Percentiles rank a stretch among this genome's conserved stretches.
phyloP scores from a whole-genome alignment of 2,888 invertebrate species.

The Himalopsyche kuldschensis region DNA sequence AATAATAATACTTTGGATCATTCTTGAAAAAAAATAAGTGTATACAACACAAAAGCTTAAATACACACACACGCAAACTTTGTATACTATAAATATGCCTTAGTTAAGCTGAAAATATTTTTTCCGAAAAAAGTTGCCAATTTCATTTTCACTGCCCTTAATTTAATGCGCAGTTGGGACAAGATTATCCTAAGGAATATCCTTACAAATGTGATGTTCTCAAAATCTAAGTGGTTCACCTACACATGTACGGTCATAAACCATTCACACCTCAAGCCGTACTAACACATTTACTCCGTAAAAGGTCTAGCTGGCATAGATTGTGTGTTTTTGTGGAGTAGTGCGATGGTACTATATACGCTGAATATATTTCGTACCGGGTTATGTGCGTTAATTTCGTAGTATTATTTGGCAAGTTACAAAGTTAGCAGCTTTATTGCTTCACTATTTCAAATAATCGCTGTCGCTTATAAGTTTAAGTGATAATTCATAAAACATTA shows the following conservation, averaged over 20 bases:
- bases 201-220: background rate
- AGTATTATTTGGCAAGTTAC: background rate
- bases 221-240: background rate
- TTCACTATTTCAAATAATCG: background rate
- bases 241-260: background rate
- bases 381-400: background rate
- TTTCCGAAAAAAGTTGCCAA: background rate
- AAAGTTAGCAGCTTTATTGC: background rate
- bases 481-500: background rate
- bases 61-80: no score
- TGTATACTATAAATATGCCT: no score
- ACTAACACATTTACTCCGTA: background rate
- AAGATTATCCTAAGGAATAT: background rate
- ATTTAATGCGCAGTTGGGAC: background rate
- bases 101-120: background rate
- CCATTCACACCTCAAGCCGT: background rate
- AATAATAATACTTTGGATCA: no score
- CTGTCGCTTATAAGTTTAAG: background rate
- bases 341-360: background rate
- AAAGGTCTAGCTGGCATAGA: background rate
- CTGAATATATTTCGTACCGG: background rate
- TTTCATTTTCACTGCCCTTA: background rate
- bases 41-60: no score
- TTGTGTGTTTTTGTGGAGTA: background rate
- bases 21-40: no score